Evolutionary conservation across 2,113 vertebrate species (phyloP).

Genomic region (Triplophysa tibetana): DNA sequence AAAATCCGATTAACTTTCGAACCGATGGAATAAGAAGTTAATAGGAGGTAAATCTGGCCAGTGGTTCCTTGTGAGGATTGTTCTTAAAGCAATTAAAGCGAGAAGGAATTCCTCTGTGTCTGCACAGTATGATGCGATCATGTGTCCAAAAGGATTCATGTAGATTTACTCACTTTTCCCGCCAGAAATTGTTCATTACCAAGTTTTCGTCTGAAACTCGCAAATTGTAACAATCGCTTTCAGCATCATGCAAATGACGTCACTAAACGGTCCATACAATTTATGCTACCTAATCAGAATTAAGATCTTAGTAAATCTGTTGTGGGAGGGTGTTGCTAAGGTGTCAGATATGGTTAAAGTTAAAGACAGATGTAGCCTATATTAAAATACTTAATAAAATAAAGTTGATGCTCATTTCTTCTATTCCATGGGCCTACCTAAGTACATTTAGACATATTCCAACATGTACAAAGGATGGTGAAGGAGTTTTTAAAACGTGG

Average conservation of each 20-base stretch:
- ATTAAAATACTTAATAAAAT: no score
- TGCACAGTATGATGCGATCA: constrained; percentile 77
- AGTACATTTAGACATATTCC: background rate
- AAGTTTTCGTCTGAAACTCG: no score
- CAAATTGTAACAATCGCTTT: no score
- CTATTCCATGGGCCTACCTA: no score
- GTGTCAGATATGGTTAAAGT: no score
- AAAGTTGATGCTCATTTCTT: no score
- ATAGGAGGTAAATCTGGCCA: constrained; percentile 89
- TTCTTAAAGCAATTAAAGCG: constrained; percentile 95
- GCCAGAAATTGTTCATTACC: background rate
- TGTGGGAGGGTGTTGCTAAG: no score
- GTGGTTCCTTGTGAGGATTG: constrained; percentile 88
- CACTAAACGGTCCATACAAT: no score
- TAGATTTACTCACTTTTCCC: constrained; percentile 32
- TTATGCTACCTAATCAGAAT: no score
- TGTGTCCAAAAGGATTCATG: constrained; percentile 82
- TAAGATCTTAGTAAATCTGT: background rate
- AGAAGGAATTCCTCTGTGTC: constrained; percentile 88
- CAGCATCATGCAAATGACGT: no score
- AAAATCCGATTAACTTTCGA: constrained; percentile 92
- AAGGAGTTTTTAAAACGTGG: background rate
- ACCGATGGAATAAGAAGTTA: constrained; percentile 91
- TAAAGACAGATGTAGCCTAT: no score
- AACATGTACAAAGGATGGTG: background rate